These are phyloP conservation scores for Sus scrofa DNA, from an alignment of 2,113 vertebrate species.

Conservation along the genomic window T2T-Sscrofa CM000816.6:41304001-41304500, in stretches of 20 bases:
- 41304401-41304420: neutral
- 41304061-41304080: neutral
- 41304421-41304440: neutral
- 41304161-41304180: neutral
- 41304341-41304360: neutral
- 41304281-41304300: neutral
- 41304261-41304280: neutral
- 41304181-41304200: neutral
- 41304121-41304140: neutral
- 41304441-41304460: neutral
- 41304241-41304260: neutral
- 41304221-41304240: neutral
- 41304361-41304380: neutral
- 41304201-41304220: neutral
- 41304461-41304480: neutral
- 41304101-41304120: neutral
- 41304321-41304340: neutral
- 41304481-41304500: neutral
- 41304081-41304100: neutral
- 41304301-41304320: neutral
- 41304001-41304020: neutral
- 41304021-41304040: neutral
- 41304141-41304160: neutral
- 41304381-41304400: neutral
- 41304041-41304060: neutral